These are phyloP conservation scores for Limanda limanda DNA, from an alignment of 2,113 vertebrate species.

Conservation along the genomic window DNA sequence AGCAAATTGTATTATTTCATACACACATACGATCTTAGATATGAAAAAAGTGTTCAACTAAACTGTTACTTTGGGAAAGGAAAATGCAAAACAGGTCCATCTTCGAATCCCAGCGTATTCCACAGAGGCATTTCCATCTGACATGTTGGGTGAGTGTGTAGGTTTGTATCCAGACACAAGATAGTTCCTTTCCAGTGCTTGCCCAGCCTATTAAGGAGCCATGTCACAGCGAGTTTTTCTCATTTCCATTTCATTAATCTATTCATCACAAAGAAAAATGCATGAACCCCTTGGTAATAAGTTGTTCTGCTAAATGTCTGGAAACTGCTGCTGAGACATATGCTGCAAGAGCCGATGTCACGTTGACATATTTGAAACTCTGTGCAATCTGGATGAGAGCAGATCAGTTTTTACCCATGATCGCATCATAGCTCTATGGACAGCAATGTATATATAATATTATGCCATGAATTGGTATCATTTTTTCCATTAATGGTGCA, in stretches of 20 bases:
- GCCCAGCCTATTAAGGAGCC: constrained; percentile 44
- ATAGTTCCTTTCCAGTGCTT: constrained; percentile 44
- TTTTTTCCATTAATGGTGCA: too few species aligned
- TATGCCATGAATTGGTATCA: too few species aligned
- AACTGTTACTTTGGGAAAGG: constrained; percentile 8
- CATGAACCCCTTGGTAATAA: constrained; percentile 61
- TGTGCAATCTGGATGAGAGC: neutral
- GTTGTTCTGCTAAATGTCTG: constrained; percentile 63
- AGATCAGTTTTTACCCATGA: neutral
- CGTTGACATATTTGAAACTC: constrained; percentile 16
- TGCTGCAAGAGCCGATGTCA: constrained; percentile 31
- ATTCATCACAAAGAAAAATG: constrained; percentile 74
- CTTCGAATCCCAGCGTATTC: constrained; percentile 33
- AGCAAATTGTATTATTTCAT: neutral
- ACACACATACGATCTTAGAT: neutral
- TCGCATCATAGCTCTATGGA: too few species aligned
- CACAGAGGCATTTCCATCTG: constrained; percentile 28
- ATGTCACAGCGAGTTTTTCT: constrained; percentile 59
- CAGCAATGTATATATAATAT: too few species aligned
- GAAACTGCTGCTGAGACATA: constrained; percentile 40
- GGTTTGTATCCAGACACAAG: constrained; percentile 44
- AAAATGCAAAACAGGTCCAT: constrained; percentile 26
- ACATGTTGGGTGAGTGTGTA: constrained; percentile 34
- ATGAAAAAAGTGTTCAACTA: too few species aligned
- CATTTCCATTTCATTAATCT: constrained; percentile 71